Base-by-base conservation (phyloP, 1,140 invertebrate genomes). In the Drosophila kohkoa region DNA sequence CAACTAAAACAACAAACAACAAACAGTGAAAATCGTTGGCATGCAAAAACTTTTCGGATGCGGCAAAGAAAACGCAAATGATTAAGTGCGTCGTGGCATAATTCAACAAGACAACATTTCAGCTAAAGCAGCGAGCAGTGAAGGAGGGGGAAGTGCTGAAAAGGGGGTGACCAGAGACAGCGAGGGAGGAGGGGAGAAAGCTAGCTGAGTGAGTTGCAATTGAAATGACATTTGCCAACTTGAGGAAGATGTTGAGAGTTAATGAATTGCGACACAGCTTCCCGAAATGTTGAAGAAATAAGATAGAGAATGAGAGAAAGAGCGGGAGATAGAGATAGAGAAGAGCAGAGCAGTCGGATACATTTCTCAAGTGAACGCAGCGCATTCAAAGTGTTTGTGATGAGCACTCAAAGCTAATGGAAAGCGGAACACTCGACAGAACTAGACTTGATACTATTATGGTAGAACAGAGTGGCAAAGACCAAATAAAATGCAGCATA, bases 41-140 rank as follows among this genome's bases (percentile, higher is more conserved):
- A 88, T 88, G 83, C 80, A 75, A 80, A 86, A 87, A 87, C 77
- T 87, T 87, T 88, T 72, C 46, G 79, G 67, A 78, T 86, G 82
- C 77, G 82, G 64, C 74, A 59, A 79, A 74, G 77, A 88, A 88
- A 87, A 83, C 85, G 85, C 80, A 87, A 88, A 87, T 87, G 83
- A 87, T 87, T 88, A 87, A 87, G 83, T 87, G 77, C 83, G 77
- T 80, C 71, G 74, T 60, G 85, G 73, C 79, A 87, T 87, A 87
- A 87, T 87, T 88, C 83, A 88, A 72, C 73, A 71, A 70, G 83
- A 88, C 83, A 88, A 88, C 83, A 83, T 73, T 73, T 49, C 68
- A 74, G 35, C 69, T 13, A 54, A 46, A 69, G 13, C 25, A 43
- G 25, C 20, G 10, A 28, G 25, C 8, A 16, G 30, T 2, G 25